phyloP scores from a whole-genome alignment of 1,140 invertebrate genomes.

The Scaptomyza graminum region DNA sequence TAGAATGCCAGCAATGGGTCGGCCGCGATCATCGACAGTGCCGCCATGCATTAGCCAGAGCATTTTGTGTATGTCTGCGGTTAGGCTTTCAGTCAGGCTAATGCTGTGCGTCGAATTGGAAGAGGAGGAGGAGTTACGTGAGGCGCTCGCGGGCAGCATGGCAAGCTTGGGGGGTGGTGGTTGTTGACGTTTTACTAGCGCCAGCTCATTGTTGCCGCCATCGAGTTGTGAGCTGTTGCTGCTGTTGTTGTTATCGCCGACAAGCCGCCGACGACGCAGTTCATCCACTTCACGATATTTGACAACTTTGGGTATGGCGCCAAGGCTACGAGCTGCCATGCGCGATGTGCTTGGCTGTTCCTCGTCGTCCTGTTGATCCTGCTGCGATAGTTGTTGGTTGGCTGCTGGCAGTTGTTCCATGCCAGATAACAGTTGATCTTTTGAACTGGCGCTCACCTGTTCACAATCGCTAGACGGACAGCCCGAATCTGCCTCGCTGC shows the following conservation, averaged over 20 bases:
- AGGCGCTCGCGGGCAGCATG: constrained; percentile 25
- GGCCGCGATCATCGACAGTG: constrained; percentile 67
- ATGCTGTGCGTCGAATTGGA: constrained; percentile 78
- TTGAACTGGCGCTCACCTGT: constrained; percentile 87
- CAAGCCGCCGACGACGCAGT: constrained; percentile 46
- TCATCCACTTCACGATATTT: constrained; percentile 78
- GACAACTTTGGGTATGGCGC: constrained; percentile 88
- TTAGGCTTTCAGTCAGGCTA: constrained; percentile 71
- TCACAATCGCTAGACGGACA: constrained; percentile 84
- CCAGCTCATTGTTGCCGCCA: constrained; percentile 40
- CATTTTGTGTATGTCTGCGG: constrained; percentile 82
- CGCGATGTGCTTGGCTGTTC: constrained; percentile 67
- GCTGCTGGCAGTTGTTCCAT: constrained; percentile 77
- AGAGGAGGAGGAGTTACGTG: constrained; percentile 72
- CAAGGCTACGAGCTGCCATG: constrained; percentile 85
- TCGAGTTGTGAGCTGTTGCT: neutral
- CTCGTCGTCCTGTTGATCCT: constrained; percentile 34
- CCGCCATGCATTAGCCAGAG: constrained; percentile 79
- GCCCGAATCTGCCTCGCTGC: constrained; percentile 77
- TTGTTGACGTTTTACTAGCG: constrained; percentile 48
- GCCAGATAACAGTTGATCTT: constrained; percentile 86
- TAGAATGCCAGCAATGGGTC: constrained; percentile 58
- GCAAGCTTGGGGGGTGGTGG: constrained; percentile 22
- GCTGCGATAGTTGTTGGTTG: neutral
- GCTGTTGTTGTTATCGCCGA: constrained; percentile 4